These are phyloP conservation scores for Xenopus tropicalis DNA, from an alignment of 2,113 vertebrate genomes.

Conservation along the genomic window UCB_Xtro_10.0 CM004446.2:136058501-136059000, in stretches of 20 bases:
- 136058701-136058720: slow-evolving; percentile 92
- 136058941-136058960: slow-evolving; percentile 69
- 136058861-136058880: slow-evolving; percentile 88
- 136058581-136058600: slow-evolving; percentile 89
- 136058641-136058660: slow-evolving; percentile 96
- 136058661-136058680: slow-evolving; percentile 94
- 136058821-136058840: slow-evolving; percentile 95
- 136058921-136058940: slow-evolving; percentile 91
- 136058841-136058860: slow-evolving; percentile 97
- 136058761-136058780: slow-evolving; percentile 94
- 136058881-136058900: slow-evolving; percentile 84
- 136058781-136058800: slow-evolving; percentile 93
- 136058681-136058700: slow-evolving; percentile 96
- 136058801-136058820: slow-evolving; percentile 99
- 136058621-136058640: slow-evolving; percentile 85
- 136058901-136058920: slow-evolving; percentile 97
- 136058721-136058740: slow-evolving; percentile 93
- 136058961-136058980: slow-evolving; percentile 87
- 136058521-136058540: no score
- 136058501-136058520: no score
- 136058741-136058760: slow-evolving; percentile 87
- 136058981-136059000: slow-evolving; percentile 79
- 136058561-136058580: slow-evolving; percentile 71
- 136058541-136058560: no score
- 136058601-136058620: slow-evolving; percentile 89